These are phyloP conservation scores for Grantiella picta DNA, from an alignment of 2,113 vertebrate species.

Conservation along the genomic window DNA sequence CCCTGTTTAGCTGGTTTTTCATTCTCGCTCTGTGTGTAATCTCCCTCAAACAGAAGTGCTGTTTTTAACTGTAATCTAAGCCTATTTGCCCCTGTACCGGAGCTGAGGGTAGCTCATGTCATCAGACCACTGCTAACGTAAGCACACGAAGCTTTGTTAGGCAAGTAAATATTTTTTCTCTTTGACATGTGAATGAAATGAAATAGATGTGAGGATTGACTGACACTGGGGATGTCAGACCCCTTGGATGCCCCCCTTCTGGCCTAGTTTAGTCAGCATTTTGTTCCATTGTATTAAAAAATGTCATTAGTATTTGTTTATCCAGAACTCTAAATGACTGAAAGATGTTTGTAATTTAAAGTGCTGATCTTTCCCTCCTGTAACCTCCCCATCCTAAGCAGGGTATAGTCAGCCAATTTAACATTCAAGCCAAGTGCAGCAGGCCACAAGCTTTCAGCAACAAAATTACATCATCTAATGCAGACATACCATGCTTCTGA, in stretches of 20 bases:
- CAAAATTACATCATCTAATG: neutral
- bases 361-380: neutral
- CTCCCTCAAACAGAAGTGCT: constrained; percentile 31
- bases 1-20: neutral
- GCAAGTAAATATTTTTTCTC: constrained; percentile 29
- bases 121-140: constrained; percentile 10
- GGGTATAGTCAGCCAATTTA: neutral
- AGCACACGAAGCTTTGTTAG: neutral
- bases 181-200: constrained; percentile 2
- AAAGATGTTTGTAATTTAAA: neutral
- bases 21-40: constrained; percentile 1
- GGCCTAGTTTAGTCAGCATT: constrained; percentile 16
- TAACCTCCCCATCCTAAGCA: neutral
- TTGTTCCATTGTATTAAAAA: neutral
- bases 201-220: constrained; percentile 41
- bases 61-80: constrained; percentile 26
- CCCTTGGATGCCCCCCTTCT: neutral
- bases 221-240: neutral
- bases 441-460: neutral
- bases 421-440: neutral
- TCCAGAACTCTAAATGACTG: neutral
- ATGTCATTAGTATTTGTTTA: neutral
- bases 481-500: neutral
- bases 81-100: neutral
- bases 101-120: constrained; percentile 22